Percentiles rank a stretch among this genome's conserved stretches.
Evolutionary conservation across 2,113 vertebrate species (phyloP).

Genomic region (Puffinus mauretanicus): DNA sequence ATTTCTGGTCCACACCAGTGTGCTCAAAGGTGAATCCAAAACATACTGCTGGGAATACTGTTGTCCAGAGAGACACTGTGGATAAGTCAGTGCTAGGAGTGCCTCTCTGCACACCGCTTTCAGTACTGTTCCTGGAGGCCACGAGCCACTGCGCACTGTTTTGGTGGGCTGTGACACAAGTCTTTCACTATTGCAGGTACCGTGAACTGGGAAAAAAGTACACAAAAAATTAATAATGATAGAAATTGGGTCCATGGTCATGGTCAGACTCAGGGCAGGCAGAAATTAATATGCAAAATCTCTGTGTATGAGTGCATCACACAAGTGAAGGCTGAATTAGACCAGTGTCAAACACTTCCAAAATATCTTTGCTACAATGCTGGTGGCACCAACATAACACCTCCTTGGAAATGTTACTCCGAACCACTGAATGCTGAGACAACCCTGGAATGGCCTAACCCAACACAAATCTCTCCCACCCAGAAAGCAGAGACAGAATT

Average conservation of each 20-base stretch:
- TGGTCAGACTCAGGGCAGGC: not conserved
- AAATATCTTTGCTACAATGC: not conserved
- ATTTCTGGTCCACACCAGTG: not conserved
- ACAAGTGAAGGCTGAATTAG: not conserved
- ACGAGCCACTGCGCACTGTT: not conserved
- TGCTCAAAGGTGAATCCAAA: not conserved
- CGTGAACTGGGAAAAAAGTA: accelerated
- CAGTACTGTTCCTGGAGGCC: not conserved
- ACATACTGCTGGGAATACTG: not conserved
- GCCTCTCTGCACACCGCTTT: not conserved
- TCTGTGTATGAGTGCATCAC: not conserved
- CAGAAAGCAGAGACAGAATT: not conserved
- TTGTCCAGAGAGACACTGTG: not conserved
- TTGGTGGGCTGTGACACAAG: not conserved
- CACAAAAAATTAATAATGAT: not conserved
- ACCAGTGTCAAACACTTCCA: not conserved
- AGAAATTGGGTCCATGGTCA: not conserved
- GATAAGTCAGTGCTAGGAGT: not conserved
- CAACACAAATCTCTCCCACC: not conserved
- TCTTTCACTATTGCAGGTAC: not conserved
- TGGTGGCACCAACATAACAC: not conserved
- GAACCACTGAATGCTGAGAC: not conserved
- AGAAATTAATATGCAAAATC: not conserved
- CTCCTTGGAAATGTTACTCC: not conserved
- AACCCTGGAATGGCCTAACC: not conserved